Evolutionary conservation across 1,140 invertebrate species (phyloP), one percentile per base, ranked within the genome.

Genomic region (Temnothorax curvispinosus): DNA sequence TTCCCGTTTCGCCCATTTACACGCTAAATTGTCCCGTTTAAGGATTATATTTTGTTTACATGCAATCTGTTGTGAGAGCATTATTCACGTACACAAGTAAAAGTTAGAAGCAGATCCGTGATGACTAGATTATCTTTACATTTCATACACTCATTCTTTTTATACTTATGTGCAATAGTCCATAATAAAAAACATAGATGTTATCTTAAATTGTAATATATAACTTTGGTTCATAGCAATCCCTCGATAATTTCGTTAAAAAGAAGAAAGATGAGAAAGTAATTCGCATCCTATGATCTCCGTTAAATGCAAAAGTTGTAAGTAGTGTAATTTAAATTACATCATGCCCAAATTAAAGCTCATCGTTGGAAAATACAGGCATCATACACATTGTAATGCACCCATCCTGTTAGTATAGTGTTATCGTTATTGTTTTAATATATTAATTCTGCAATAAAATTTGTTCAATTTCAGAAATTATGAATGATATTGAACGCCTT

Each of bases 121-220:
- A 77, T 94, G 94, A 94, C 94, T 94, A 94, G 94, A 94, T 93
- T 94, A 94, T 94, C 90, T 91, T 94, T 94, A 94, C 92, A 93
- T 89, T 93, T 93, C 91, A 92, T 92, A 93, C 88, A 93, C 93
- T 91, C 90, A 90, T 92, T 92, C 85, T 87, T 93, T 91, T 85
- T 92, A 93, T 91, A 92, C 88, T 93, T 90, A 91, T 91, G 80
- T 89, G 87, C 87, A 88, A 87, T 87, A 91, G 89, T 91, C 74
- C 76, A 90, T 89, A 91, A 87, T 90, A 91, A 92, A 77, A 69
- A 92, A 90, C 86, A 88, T 67, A 89, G 90, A 88, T 74, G 67
- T 82, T 89, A 91, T 76, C 88, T 87, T 91, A 93, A 88, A 91
- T 81, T 60, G 76, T 92, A 92, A 92, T 91, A 93, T 85, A 87